These are phyloP conservation scores for Aleiodes alternator DNA, from an alignment of 2,888 invertebrate genomes.

Conservation along the genomic window DNA sequence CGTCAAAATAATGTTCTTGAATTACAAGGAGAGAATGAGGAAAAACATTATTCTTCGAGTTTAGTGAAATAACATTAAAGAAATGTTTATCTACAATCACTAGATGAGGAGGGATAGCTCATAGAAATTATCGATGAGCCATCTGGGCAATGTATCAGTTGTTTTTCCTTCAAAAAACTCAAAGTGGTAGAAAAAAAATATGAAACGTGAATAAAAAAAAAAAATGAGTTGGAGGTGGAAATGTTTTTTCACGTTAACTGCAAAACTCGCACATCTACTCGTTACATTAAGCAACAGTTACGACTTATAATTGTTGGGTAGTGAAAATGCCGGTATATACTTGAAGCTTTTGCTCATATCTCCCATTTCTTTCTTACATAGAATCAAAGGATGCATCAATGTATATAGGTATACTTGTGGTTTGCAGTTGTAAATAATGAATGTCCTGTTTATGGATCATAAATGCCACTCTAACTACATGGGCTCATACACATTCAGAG, in stretches of 20 bases:
- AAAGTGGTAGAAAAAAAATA: neutral
- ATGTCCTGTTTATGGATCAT: conserved; percentile 71
- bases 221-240: neutral
- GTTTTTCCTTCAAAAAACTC: conserved; percentile 2
- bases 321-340: conserved; percentile 44
- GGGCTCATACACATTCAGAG: conserved; percentile 55
- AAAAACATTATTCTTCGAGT: too few species aligned
- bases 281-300: conserved; percentile 67
- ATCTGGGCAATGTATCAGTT: neutral
- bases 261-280: conserved; percentile 54
- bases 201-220: neutral
- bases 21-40: too few species aligned
- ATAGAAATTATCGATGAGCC: neutral
- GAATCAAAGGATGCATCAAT: conserved; percentile 33
- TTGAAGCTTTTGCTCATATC: conserved; percentile 27
- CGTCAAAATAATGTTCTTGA: too few species aligned
- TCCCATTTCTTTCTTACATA: conserved; percentile 11
- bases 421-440: conserved; percentile 68
- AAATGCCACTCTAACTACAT: conserved; percentile 68
- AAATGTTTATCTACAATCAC: conserved; percentile 21
- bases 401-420: conserved; percentile 52
- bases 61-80: neutral
- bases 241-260: conserved; percentile 12
- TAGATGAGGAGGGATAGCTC: conserved; percentile 18
- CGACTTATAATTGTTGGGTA: conserved; percentile 68